Evolutionary conservation across 2,797 vertebrate species (phyloP).

Genomic region (Gadopsis marmoratus): DNA sequence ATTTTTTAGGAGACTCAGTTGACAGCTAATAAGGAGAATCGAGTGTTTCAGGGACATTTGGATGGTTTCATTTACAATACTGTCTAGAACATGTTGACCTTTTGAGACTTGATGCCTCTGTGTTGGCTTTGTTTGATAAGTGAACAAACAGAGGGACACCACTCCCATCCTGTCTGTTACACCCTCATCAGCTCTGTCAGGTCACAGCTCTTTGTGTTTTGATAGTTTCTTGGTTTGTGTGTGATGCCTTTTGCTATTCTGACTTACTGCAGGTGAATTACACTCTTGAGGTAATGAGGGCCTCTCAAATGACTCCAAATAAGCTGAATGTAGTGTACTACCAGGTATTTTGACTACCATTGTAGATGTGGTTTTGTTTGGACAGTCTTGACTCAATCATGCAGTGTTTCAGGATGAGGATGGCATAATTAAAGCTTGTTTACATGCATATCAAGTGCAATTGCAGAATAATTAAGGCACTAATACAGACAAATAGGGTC

Average conservation of each 20-base stretch:
- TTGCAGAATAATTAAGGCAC: background rate
- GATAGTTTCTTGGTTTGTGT: background rate
- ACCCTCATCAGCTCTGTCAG: background rate
- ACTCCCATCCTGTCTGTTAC: background rate
- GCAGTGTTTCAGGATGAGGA: background rate
- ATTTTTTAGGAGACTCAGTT: slow-evolving; percentile 1
- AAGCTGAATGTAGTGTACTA: background rate
- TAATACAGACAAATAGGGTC: background rate
- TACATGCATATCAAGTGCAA: background rate
- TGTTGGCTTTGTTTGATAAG: slow-evolving; percentile 14
- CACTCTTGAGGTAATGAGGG: background rate
- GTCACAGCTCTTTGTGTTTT: background rate
- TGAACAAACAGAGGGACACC: slow-evolving; percentile 3
- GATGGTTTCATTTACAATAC: slow-evolving; percentile 13
- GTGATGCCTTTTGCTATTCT: background rate
- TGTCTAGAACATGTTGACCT: slow-evolving; percentile 11
- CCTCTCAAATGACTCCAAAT: background rate
- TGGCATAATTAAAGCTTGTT: background rate
- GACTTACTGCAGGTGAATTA: background rate
- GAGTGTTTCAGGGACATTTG: slow-evolving; percentile 7
- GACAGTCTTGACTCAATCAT: background rate
- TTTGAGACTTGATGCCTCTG: slow-evolving; percentile 15
- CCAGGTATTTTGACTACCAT: background rate
- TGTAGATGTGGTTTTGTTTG: background rate
- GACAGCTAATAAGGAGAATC: slow-evolving; percentile 16